A percentile compares a stretch with the other conserved stretches of the same genome.
Conservation (phyloP, 2,888 invertebrate genomes). For the Plagodis dolabraria region DNA sequence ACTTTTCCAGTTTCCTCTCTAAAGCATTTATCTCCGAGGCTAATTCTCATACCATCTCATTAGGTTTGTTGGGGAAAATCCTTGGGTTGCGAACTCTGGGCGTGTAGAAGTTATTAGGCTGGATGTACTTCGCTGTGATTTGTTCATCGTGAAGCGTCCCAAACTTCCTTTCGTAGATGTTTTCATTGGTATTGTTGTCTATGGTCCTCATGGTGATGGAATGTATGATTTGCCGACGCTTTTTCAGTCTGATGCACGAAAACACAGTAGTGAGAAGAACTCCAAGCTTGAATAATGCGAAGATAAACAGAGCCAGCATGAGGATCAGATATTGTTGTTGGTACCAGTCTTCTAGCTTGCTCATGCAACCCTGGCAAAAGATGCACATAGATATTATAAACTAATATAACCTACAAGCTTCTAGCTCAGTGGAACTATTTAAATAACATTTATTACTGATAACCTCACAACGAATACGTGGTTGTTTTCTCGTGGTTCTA, state of each 20-base stretch:
- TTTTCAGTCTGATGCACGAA: slow-evolving; percentile 87
- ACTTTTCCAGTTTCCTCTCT: slow-evolving; percentile 78
- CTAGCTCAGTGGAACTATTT: neutral
- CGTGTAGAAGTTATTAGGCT: slow-evolving; percentile 80
- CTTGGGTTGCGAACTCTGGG: slow-evolving; percentile 76
- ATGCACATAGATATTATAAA: too few relatives aligned
- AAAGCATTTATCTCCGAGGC: slow-evolving; percentile 83
- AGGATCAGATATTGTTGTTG: slow-evolving; percentile 89
- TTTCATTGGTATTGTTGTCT: slow-evolving; percentile 69
- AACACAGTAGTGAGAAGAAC: slow-evolving; percentile 89
- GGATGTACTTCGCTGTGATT: slow-evolving; percentile 74
- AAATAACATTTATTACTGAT: too few relatives aligned
- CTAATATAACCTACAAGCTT: too few relatives aligned
- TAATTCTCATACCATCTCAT: slow-evolving; percentile 84
- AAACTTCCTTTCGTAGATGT: slow-evolving; percentile 70
- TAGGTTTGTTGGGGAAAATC: slow-evolving; percentile 75
- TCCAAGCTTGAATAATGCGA: slow-evolving; percentile 89
- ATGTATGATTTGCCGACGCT: slow-evolving; percentile 75
- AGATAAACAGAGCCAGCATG: slow-evolving; percentile 86
- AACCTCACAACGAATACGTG: too few relatives aligned
- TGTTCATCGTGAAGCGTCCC: slow-evolving; percentile 62
- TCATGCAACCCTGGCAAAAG: slow-evolving; percentile 87
- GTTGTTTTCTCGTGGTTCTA: too few relatives aligned
- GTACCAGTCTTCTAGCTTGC: slow-evolving; percentile 90
- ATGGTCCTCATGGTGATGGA: slow-evolving; percentile 68